Evolutionary conservation across 1,140 invertebrate species (phyloP).

Genomic region (Aleiodes sp.): DNA sequence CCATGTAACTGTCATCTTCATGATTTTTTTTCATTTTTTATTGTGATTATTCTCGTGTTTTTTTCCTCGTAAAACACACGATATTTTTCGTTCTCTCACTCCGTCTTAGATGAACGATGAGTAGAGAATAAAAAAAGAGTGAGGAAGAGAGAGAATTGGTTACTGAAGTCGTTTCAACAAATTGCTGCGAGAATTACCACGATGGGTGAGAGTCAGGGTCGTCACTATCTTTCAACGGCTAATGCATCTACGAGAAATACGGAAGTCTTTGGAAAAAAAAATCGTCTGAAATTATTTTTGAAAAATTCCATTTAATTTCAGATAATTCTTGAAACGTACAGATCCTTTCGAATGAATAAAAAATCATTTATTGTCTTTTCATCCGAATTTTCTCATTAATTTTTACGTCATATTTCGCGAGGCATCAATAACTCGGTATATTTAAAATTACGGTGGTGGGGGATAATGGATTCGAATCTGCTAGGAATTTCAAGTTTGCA

Average conservation of each 20-base stretch:
- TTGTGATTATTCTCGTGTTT: neutral
- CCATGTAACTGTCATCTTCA: neutral
- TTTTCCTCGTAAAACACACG: neutral
- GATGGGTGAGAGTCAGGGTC: constrained; percentile 35
- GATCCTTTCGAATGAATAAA: too few relatives aligned
- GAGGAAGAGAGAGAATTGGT: neutral
- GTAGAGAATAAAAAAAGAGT: neutral
- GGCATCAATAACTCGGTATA: too few relatives aligned
- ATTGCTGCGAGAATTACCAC: constrained; percentile 34
- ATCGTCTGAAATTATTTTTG: too few relatives aligned
- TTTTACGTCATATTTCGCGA: too few relatives aligned
- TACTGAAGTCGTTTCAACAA: constrained; percentile 23
- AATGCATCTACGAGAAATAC: neutral
- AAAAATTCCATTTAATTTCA: too few relatives aligned
- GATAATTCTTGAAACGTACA: too few relatives aligned
- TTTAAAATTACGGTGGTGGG: too few relatives aligned
- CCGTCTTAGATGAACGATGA: too few relatives aligned
- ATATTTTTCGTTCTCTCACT: neutral
- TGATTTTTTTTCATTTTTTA: neutral
- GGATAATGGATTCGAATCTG: too few relatives aligned
- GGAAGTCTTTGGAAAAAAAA: neutral
- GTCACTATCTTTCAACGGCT: constrained; percentile 1
- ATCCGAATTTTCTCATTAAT: too few relatives aligned
- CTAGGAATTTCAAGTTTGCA: too few relatives aligned
- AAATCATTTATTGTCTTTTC: too few relatives aligned